Evolutionary conservation across 2,888 invertebrate genomes (phyloP).

Genomic region (Mythimna loreyi): DNA sequence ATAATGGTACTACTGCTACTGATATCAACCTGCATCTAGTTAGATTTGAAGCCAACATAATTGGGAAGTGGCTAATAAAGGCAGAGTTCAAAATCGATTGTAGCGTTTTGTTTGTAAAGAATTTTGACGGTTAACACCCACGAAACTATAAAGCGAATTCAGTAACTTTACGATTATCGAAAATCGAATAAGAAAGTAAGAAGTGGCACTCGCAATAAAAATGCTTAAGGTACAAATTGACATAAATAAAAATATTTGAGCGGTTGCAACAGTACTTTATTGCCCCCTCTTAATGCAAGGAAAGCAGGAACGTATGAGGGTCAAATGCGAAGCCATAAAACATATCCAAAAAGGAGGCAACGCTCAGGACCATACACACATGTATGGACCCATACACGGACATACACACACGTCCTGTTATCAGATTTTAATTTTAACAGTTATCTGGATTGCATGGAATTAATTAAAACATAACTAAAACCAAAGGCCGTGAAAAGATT

Average conservation of each 20-base stretch:
- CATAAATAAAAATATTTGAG: constrained; percentile 49
- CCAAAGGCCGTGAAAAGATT: constrained; percentile 55
- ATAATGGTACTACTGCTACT: no score
- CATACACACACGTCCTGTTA: constrained; percentile 41
- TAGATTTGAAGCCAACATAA: no score
- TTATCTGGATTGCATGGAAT: constrained; percentile 66
- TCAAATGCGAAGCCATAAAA: constrained; percentile 61
- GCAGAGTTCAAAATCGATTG: background rate
- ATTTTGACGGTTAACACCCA: constrained; percentile 10
- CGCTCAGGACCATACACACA: constrained; percentile 44
- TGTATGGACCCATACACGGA: constrained; percentile 27
- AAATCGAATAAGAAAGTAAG: constrained; percentile 50
- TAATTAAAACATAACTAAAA: constrained; percentile 71
- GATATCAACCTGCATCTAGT: no score
- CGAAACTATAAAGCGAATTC: constrained; percentile 5
- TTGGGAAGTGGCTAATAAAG: no score
- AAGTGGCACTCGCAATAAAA: constrained; percentile 48
- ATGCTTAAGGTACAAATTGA: constrained; percentile 46
- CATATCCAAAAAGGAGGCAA: constrained; percentile 52
- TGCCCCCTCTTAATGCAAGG: constrained; percentile 35
- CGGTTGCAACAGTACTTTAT: constrained; percentile 59
- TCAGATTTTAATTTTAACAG: constrained; percentile 67
- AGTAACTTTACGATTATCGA: constrained; percentile 44
- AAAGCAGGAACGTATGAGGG: constrained; percentile 51
- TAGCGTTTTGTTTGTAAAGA: background rate